phyloP scores from a whole-genome alignment of 2,888 invertebrate genomes.

The Nycteola revayana region DNA sequence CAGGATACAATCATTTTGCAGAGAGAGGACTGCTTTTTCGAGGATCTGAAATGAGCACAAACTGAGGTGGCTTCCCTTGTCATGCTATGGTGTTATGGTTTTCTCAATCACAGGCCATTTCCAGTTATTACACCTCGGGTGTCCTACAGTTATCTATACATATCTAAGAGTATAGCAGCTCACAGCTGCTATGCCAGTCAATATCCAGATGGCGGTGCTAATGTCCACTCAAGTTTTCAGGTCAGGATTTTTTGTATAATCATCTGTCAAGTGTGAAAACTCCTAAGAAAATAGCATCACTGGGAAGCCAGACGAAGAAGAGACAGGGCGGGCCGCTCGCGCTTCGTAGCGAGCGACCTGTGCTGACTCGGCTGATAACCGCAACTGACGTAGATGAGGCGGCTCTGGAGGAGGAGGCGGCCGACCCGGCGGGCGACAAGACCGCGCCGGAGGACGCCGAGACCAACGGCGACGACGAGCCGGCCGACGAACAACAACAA shows the following conservation, averaged over 20 bases:
- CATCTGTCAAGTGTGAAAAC: slow-evolving; percentile 49
- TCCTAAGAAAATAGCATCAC: slow-evolving; percentile 35
- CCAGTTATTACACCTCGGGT: slow-evolving; percentile 29
- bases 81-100: slow-evolving; percentile 28
- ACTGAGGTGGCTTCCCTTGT: slow-evolving; percentile 26
- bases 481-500: slow-evolving; percentile 56
- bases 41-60: slow-evolving; percentile 31
- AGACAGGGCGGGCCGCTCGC: slow-evolving; percentile 68
- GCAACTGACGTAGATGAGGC: slow-evolving; percentile 74
- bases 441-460: slow-evolving; percentile 48
- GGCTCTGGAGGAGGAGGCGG: slow-evolving; percentile 42
- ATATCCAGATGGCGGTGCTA: slow-evolving; percentile 70
- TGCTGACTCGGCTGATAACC: slow-evolving; percentile 62
- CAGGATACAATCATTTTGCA: slow-evolving; percentile 24
- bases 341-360: slow-evolving; percentile 58
- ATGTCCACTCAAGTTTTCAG: slow-evolving; percentile 81
- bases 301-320: slow-evolving; percentile 35
- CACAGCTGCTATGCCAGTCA: slow-evolving; percentile 47
- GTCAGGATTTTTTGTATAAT: slow-evolving; percentile 59
- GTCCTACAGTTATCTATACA: slow-evolving; percentile 40
- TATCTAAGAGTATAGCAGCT: slow-evolving; percentile 50
- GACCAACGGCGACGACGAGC: slow-evolving; percentile 45
- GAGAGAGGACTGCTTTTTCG: slow-evolving; percentile 27
- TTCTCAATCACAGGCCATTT: slow-evolving; percentile 30
- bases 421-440: slow-evolving; percentile 51